These are phyloP conservation scores for Leptinotarsa tumamoca DNA, from an alignment of 2,888 invertebrate species.

Conservation along the genomic window DNA sequence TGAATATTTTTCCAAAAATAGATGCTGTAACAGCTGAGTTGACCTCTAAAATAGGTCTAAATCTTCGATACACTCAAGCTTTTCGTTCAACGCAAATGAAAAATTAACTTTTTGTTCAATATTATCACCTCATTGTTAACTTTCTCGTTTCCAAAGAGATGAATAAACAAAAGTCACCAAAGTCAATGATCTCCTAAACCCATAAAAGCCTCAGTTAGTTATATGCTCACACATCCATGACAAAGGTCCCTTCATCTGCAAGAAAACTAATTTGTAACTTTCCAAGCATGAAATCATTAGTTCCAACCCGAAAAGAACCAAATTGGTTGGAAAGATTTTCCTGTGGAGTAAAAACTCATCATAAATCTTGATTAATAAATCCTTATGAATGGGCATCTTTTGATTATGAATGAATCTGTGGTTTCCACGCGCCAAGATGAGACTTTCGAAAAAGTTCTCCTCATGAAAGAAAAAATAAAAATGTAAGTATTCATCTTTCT, in stretches of 20 bases:
- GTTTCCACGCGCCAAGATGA: not conserved
- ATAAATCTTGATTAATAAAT: slow-evolving; percentile 11
- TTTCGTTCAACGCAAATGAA: too few species aligned
- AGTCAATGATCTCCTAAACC: not conserved
- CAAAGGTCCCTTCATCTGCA: not conserved
- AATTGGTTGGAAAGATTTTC: not conserved
- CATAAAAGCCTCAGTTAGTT: not conserved
- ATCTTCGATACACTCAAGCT: too few species aligned
- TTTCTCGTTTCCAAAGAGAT: too few species aligned
- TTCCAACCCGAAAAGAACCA: not conserved
- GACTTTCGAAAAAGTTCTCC: not conserved
- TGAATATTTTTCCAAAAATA: too few species aligned
- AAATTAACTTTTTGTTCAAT: too few species aligned
- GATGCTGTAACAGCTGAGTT: too few species aligned
- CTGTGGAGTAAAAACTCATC: not conserved
- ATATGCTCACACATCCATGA: not conserved
- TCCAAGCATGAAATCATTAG: not conserved
- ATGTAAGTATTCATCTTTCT: not conserved
- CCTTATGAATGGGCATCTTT: not conserved
- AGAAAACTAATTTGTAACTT: slow-evolving; percentile 8
- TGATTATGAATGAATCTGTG: not conserved
- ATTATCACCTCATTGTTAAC: too few species aligned
- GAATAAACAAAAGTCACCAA: too few species aligned
- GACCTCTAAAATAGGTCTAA: too few species aligned
- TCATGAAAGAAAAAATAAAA: not conserved